phyloP scores from a whole-genome alignment of 2,888 invertebrate species.

The Tenthredo notha region DNA sequence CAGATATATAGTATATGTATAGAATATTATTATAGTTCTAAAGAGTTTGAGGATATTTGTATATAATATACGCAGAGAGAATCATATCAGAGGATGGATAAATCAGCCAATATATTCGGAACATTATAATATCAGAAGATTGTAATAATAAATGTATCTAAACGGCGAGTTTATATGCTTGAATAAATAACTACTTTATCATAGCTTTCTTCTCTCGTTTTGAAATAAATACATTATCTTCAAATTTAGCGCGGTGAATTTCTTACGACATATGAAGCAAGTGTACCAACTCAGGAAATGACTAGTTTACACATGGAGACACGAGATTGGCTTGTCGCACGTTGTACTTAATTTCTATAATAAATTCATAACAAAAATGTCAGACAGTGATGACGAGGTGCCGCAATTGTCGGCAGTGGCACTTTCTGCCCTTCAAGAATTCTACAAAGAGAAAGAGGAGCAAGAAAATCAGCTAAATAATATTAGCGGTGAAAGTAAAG shows the following conservation, averaged over 20 bases:
- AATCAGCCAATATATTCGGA: constrained; percentile 4
- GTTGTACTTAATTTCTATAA: neutral
- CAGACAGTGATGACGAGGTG: constrained; percentile 82
- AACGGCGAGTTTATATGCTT: constrained; percentile 55
- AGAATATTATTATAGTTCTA: constrained; percentile 20
- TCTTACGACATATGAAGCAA: neutral
- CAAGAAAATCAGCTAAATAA: constrained; percentile 81
- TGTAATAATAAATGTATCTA: constrained; percentile 35
- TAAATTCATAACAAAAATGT: constrained; percentile 20
- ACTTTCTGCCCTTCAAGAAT: constrained; percentile 87
- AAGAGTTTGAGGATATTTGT: constrained; percentile 35
- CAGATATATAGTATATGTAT: constrained; percentile 47
- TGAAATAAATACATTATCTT: no score
- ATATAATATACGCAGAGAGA: constrained; percentile 28
- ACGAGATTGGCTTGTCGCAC: constrained; percentile 13
- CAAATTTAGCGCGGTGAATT: neutral
- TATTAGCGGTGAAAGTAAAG: constrained; percentile 65
- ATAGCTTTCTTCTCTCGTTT: neutral
- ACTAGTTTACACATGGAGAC: neutral
- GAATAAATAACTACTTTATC: constrained; percentile 48
- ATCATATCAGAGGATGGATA: constrained; percentile 45
- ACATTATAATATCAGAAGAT: constrained; percentile 26
- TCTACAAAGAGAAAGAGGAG: constrained; percentile 86
- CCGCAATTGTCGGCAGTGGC: constrained; percentile 86
- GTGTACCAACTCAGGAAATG: neutral